Conservation (phyloP, 1,140 invertebrate species). For the Aphelenchoides besseyi region DNA sequence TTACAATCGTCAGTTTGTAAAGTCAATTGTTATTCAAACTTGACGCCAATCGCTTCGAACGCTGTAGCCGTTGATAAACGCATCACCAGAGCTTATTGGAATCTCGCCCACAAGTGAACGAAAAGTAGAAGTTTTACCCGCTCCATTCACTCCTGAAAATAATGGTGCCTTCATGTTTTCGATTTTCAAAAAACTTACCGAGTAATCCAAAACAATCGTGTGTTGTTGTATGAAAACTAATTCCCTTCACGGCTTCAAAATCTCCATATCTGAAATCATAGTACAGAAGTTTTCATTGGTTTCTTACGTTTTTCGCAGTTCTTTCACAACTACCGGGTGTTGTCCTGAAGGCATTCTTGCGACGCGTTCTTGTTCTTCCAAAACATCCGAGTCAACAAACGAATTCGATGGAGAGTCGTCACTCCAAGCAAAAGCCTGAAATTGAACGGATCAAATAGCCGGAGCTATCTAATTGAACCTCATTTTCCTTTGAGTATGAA, state of each 20-base stretch:
- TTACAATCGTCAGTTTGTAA: too few relatives aligned
- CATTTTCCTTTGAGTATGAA: background rate
- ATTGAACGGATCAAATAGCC: background rate
- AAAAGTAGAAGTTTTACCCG: slow-evolving; percentile 70
- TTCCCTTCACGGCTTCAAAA: slow-evolving; percentile 55
- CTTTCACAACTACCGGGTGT: slow-evolving; percentile 17
- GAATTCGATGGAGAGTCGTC: background rate
- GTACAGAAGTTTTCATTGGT: background rate
- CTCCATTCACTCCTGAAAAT: slow-evolving; percentile 58
- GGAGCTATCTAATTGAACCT: background rate
- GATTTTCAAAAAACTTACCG: too few relatives aligned
- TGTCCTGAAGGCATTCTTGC: background rate
- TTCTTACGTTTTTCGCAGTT: slow-evolving; percentile 16
- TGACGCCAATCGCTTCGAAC: slow-evolving; percentile 47
- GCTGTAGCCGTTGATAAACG: slow-evolving; percentile 65
- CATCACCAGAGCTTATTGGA: slow-evolving; percentile 69
- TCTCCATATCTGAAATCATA: slow-evolving; percentile 44
- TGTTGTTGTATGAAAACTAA: slow-evolving; percentile 49
- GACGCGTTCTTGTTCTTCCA: slow-evolving; percentile 23
- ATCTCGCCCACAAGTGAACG: slow-evolving; percentile 76
- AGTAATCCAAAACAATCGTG: slow-evolving; percentile 51
- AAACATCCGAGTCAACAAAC: slow-evolving; percentile 19
- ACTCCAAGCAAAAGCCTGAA: slow-evolving; percentile 3
- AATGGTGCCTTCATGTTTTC: too few relatives aligned
- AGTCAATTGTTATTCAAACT: slow-evolving; percentile 29